Evolutionary conservation across 2,113 vertebrate species (phyloP), one percentile per base, ranked within the genome.

Genomic region (Echinops telfairi): DNA sequence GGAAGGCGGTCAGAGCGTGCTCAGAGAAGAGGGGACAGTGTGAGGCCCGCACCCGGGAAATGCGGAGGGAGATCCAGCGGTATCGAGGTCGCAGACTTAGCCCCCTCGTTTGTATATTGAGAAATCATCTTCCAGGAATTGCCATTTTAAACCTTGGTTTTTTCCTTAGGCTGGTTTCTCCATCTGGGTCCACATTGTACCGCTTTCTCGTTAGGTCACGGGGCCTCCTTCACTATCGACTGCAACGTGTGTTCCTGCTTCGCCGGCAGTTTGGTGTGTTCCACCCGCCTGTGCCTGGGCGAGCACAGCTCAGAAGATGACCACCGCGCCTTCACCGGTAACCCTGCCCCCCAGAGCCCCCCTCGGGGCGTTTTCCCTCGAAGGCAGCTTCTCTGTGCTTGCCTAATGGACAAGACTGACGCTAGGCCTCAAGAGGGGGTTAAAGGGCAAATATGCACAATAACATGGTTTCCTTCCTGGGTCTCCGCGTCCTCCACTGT

Each of bases 181-280:
- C 78, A 58, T 86, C 33, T 81, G 47, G 23, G n/a, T 75, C 31
- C n/a, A 23, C 70, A 38, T 33, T 16, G 36, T 94, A 95, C 94
- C 2, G 89, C 90, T 92, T 96, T 86, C 92, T 95, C 75, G 9
- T 84, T 97, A 99, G 99, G 97, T 91, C 99, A 99, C 38, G 99
- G 99, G 68, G 96, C 98, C 0, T 98, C 98, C 57, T 99, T 99
- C 97, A 98, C 95, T 91, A 96, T 99, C 2, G 98, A 99, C 96
- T 99, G 99, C 94, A 98, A 99, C 73, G 97, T 98, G 78, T 99
- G 99, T 76, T 99, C 98, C 83, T 99, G 99, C 97, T 99, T 99
- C 31, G 98, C 98, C 80, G 99, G 99, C 2, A 99, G 99, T 60
- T 97, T 98, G 95, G 97, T 99, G 92, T 99, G 99, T 96, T 99